phyloP scores from a whole-genome alignment of 2,113 vertebrate species.

The Mugil cephalus region DNA sequence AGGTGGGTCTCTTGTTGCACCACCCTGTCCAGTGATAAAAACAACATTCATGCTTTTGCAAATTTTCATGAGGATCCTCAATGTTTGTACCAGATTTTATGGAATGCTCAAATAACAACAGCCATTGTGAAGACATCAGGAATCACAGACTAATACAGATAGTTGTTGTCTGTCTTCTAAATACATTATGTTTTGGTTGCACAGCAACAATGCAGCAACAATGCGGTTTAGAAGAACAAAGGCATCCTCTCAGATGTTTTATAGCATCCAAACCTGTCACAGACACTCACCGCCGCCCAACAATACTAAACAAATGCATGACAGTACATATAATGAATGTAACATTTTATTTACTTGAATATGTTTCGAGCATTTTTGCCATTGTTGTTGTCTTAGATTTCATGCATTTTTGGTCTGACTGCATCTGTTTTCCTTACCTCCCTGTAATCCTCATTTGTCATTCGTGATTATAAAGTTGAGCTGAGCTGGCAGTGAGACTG shows the following conservation, averaged over 20 bases:
- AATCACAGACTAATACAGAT: background rate
- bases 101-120: background rate
- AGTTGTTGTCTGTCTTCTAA: background rate
- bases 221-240: slow-evolving; percentile 5
- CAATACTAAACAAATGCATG: background rate
- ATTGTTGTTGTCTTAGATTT: background rate
- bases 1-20: slow-evolving; percentile 79
- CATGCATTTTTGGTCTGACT: background rate
- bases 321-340: slow-evolving; percentile 2
- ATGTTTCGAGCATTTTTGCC: background rate
- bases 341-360: background rate
- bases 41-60: too few species aligned
- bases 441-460: background rate
- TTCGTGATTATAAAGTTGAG: background rate
- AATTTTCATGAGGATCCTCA: too few species aligned
- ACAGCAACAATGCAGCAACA: too few species aligned
- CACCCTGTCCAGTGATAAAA: slow-evolving; percentile 58
- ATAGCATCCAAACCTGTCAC: background rate
- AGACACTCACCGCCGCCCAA: slow-evolving; percentile 1
- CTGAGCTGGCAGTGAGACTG: background rate
- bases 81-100: background rate
- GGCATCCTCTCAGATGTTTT: slow-evolving; percentile 8
- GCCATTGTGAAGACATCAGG: background rate
- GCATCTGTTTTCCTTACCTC: background rate
- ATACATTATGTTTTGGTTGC: too few species aligned